Base-by-base conservation (phyloP, 2,113 vertebrate species). In the Elephantulus edwardii region DNA sequence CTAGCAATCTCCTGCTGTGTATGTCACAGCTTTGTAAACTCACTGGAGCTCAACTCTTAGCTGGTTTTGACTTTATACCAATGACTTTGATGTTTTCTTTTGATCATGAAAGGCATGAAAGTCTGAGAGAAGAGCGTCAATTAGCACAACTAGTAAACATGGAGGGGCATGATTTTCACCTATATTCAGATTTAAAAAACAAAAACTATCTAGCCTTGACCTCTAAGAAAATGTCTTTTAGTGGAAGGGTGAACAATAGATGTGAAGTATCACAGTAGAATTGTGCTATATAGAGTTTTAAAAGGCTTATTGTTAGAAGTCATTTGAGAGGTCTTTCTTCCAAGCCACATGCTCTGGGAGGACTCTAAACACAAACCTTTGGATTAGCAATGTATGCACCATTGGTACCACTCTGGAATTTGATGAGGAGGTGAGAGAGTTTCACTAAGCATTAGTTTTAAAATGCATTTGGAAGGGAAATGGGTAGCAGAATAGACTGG, bases 181-280 rank as follows among this genome's bases (percentile, higher is more conserved):
- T n/a, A 33, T 78, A 93, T 83, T 77, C 54, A 44, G 89, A 86
- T 19, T 48, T 87, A 75, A 12, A 66, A 74, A 50, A 64, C 30
- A 30, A 77, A 68, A 56, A 72, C 56, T 50, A 26, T 11, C 52
- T 3, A 12, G 22, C 42, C 22, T 79, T 77, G 11, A 79, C 26
- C 28, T 91, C 71, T n/a, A n/a, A n/a, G n/a, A n/a, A n/a, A n/a
- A n/a, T 64, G 8, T 16, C 0, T 62, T 89, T 74, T 88, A 12
- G n/a, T n/a, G n/a, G n/a, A n/a, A n/a, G n/a, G n/a, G n/a, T n/a
- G n/a, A n/a, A n/a, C n/a, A n/a, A n/a, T n/a, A n/a, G n/a, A n/a
- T n/a, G n/a, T n/a, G n/a, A n/a, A n/a, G n/a, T 33, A 16, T 66
- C 64, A 66, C 33, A 35, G n/a, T 35, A 8, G 64, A 66, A n/a